Base-by-base conservation (phyloP, 1,140 invertebrate genomes). In the Lanistes nyassanus region DNA sequence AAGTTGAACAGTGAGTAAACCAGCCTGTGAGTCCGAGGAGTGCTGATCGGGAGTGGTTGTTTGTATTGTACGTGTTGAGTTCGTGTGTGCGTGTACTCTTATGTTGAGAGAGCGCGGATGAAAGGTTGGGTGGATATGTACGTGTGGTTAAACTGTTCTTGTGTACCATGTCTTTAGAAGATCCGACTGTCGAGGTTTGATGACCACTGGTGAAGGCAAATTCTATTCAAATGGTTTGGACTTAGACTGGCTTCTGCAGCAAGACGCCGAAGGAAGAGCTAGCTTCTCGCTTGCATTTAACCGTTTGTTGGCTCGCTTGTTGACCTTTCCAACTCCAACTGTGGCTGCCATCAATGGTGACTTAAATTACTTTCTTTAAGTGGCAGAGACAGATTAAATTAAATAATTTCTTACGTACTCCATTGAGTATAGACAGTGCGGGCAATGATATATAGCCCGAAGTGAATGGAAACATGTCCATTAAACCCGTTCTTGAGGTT, bases 171-270 rank as follows among this genome's bases (percentile, higher is more conserved):
- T 74, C 62, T 75, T 74, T 64, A 84, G 83, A 21, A 82, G 81
- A 64, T 56, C 51, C 23, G 26, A 69, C 0, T 80, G 80, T 42
- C 74, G 75, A 56, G 80, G 75, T 34, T 42, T 84, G 16, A 73
- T 84, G n/a, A 83, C 81, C 31, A 84, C 81, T 13, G 79, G 76
- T 31, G 70, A 78, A 55, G 83, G 83, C 9, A 82, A 80, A 42
- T 83, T 81, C 58, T 84, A 78, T 77, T 78, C 79, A 31, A 84
- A 84, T 79, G 83, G 83, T 3, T 70, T 84, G 21, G 81, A 84
- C 58, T 39, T 82, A 19, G 75, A 80, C 3, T 82, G 77, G 77
- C 19, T 80, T 42, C 3, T 47, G 1, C 11, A 29, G 36, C 21
- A 70, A 65, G 26, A 60, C 21, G 26, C 36, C 2, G 55, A 75